Percentiles rank a stretch among this genome's conserved stretches.
Conservation (phyloP, 2,888 invertebrate genomes). For the Eudasyphora cyanicolor region DNA sequence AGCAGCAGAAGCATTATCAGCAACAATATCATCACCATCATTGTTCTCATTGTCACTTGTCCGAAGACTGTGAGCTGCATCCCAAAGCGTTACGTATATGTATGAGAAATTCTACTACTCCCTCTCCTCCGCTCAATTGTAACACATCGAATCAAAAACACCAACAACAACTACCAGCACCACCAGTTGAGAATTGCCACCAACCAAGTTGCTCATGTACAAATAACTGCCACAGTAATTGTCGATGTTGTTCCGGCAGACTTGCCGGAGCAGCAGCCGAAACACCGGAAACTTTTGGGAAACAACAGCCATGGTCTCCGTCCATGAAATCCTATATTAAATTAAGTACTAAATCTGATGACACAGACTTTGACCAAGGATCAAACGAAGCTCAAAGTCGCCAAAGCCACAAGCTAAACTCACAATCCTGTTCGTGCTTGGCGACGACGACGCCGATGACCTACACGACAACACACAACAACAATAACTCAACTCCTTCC, state of each 20-base stretch:
- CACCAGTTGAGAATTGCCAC: background rate
- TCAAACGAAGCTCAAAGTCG: conserved; percentile 35
- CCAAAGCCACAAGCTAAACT: background rate
- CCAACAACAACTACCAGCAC: conserved; percentile 15
- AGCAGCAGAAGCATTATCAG: conserved; percentile 14
- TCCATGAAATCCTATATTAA: conserved; percentile 61
- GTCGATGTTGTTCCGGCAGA: background rate
- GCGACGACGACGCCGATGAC: background rate
- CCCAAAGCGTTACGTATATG: conserved; percentile 52
- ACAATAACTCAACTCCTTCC: conserved; percentile 15
- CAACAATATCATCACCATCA: conserved; percentile 31
- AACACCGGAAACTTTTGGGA: conserved; percentile 16
- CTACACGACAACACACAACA: background rate
- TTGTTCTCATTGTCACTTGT: conserved; percentile 16
- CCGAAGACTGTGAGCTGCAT: background rate
- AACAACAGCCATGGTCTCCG: conserved; percentile 51
- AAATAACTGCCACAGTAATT: conserved; percentile 54
- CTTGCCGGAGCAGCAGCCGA: conserved; percentile 21
- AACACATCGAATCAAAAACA: conserved; percentile 31
- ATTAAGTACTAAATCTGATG: conserved; percentile 44
- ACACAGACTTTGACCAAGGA: background rate
- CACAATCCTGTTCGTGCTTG: conserved; percentile 22
- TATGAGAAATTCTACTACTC: background rate
- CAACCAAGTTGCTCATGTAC: conserved; percentile 56
- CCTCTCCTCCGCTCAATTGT: conserved; percentile 14